A percentile compares a stretch with the other conserved stretches of the same genome.
phyloP scores from a whole-genome alignment of 2,113 vertebrate genomes.

The Noturus placidus region DNA sequence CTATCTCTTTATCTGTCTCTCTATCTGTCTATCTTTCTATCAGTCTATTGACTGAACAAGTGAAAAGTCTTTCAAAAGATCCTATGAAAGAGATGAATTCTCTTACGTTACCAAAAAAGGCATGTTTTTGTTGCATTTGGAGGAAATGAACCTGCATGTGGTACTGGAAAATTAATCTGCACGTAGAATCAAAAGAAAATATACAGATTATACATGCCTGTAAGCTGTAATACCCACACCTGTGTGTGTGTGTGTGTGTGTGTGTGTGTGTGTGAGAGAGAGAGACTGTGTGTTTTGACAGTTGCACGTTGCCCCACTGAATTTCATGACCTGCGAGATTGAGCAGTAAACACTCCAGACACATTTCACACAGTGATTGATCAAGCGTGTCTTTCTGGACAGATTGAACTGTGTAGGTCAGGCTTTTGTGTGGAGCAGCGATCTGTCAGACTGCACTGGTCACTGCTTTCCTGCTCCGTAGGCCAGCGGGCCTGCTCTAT shows the following conservation, averaged over 20 bases:
- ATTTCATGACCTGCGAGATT: slow-evolving; percentile 10
- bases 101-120: not conserved
- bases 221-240: not conserved
- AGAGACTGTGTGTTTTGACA: not conserved
- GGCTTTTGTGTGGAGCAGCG: slow-evolving; percentile 21
- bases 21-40: not conserved
- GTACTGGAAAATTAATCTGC: not conserved
- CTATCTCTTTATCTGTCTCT: not conserved
- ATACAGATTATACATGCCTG: not conserved
- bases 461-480: slow-evolving; percentile 29
- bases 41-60: not conserved
- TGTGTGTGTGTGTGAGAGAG: too few relatives aligned
- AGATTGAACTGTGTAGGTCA: not conserved
- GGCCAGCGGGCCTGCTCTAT: not conserved
- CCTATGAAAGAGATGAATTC: not conserved
- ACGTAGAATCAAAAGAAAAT: not conserved
- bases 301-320: not conserved
- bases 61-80: not conserved
- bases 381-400: slow-evolving; percentile 4
- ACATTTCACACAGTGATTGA: slow-evolving; percentile 26
- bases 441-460: slow-evolving; percentile 24
- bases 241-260: not conserved
- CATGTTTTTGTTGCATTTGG: not conserved
- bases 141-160: not conserved
- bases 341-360: slow-evolving; percentile 11